Evolutionary conservation across 2,888 invertebrate species (phyloP), one percentile per base, ranked within the genome.

Genomic region (Julus scandinavius): DNA sequence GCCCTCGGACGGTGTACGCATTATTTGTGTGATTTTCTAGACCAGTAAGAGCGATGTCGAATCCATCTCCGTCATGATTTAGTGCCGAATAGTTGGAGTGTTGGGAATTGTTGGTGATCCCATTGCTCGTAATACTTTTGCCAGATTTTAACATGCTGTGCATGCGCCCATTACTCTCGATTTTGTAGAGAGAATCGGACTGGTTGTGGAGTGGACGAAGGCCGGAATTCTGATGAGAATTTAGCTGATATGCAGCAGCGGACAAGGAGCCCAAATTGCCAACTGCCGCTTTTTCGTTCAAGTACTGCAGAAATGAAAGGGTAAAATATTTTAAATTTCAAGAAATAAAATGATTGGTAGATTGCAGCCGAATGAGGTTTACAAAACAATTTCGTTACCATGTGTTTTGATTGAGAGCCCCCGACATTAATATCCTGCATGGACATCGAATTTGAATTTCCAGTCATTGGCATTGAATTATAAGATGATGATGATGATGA

Each of bases 231-330:
- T 83, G 83, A 83, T 83, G 29, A 3, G 83, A 15, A 11, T 11
- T 11, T 40, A 83, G 40, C n/a, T 83, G 83, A 83, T 15, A 83
- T 17, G 29, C 7, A 38, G 83, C 29, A 40, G 29, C 11, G 9
- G 29, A 20, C n/a, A 83, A 7, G 7, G 83, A 29, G 4, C 83
- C n/a, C 29, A 83, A 38, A 83, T 11, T 83, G 2, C 83, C 83
- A 83, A 83, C n/a, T n/a, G 83, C 13, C n/a, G 83, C 83, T 17
- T 40, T 83, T 83, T 83, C 83, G 29, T 83, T 83, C 40, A 83
- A 7, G n/a, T 83, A 83, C 83, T 83, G n/a, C 13, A 2, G 17
- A 11, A 40, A 83, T 6, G 40, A 38, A 80, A 80, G n/a, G 11
- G 11, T 17, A 40, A 83, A 4, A 11, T 11, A 2, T 83, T 9